Conservation (phyloP, 2,113 vertebrate genomes). For the Stictonetta naevosa region DNA sequence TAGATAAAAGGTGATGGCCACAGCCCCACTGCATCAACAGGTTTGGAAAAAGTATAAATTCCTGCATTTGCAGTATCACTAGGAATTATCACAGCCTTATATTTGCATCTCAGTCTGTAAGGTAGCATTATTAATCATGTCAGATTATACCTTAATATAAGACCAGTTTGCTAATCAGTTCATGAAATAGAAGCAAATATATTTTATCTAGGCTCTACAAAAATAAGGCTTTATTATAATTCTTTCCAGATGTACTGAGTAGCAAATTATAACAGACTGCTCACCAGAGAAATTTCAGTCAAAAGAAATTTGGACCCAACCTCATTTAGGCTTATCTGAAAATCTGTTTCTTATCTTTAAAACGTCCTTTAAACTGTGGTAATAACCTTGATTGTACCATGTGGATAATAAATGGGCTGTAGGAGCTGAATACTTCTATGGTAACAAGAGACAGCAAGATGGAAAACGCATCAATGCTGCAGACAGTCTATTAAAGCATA, state of each 20-base stretch:
- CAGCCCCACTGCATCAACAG: background rate
- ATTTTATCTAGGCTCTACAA: constrained; percentile 18
- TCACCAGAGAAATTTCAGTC: background rate
- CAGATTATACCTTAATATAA: constrained; percentile 14
- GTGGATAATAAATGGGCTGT: background rate
- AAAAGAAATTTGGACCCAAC: background rate
- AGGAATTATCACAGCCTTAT: background rate
- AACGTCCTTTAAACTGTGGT: constrained; percentile 9
- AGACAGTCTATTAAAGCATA: background rate
- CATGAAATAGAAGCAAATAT: constrained; percentile 33
- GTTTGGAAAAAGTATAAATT: background rate
- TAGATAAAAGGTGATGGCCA: background rate
- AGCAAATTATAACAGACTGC: constrained; percentile 5
- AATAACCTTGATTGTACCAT: constrained; percentile 16
- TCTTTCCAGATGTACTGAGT: background rate
- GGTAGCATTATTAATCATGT: background rate
- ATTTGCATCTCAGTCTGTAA: background rate
- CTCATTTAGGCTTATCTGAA: background rate
- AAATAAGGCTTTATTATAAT: background rate
- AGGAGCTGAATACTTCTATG: background rate
- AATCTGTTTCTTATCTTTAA: constrained; percentile 17
- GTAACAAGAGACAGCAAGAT: constrained; percentile 6
- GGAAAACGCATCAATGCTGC: constrained; percentile 7
- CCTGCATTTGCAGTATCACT: background rate
- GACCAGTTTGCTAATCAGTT: constrained; percentile 23